These are phyloP conservation scores for Cheilosia soror DNA, from an alignment of 2,888 invertebrate genomes.

Conservation along the genomic window DNA sequence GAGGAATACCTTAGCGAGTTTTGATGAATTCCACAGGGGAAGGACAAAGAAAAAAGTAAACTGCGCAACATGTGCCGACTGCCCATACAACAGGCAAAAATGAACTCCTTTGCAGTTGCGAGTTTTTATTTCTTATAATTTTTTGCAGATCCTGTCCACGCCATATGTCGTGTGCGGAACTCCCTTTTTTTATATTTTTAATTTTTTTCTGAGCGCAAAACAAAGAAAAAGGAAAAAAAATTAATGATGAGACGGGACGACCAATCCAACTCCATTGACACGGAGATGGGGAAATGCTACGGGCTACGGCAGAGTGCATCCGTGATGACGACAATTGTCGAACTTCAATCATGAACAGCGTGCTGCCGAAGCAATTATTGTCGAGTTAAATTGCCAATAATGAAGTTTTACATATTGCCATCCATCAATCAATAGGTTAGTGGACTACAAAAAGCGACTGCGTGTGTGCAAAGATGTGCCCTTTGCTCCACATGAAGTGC, in stretches of 20 bases:
- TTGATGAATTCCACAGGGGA: conserved; percentile 12
- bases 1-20: background rate
- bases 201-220: background rate
- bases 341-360: conserved; percentile 17
- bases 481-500: conserved; percentile 9
- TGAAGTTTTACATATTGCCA: conserved; percentile 39
- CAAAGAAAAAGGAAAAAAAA: background rate
- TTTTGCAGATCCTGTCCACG: conserved; percentile 42
- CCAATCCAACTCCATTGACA: conserved; percentile 5
- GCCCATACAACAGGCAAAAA: background rate
- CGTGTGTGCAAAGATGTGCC: background rate
- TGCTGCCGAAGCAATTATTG: conserved; percentile 49
- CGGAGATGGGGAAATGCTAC: background rate
- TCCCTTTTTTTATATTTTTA: background rate
- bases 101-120: background rate
- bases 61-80: conserved; percentile 52
- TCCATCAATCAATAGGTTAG: conserved; percentile 58
- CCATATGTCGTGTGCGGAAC: conserved; percentile 65
- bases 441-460: conserved; percentile 6
- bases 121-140: conserved; percentile 6
- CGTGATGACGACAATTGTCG: conserved; percentile 47
- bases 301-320: background rate
- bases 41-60: conserved; percentile 30
- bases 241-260: conserved; percentile 36
- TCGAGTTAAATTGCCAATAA: conserved; percentile 37